Evolutionary conservation across 2,797 vertebrate genomes (phyloP), one percentile per base, ranked within the genome.

Genomic region (Rhabdomys pumilio): DNA sequence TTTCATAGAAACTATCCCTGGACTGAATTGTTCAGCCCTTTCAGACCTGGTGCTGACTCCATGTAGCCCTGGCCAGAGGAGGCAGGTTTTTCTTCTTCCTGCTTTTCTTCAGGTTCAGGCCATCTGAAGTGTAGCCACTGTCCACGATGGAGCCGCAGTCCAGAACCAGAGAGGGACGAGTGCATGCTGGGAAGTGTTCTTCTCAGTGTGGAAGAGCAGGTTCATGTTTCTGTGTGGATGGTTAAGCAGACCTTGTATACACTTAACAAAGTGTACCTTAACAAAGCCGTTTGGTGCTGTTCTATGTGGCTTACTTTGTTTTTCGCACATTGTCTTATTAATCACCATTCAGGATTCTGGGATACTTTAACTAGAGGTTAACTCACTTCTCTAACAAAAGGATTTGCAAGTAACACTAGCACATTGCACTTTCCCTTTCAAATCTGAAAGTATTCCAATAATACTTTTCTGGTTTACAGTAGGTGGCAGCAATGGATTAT

Each of bases 401-500:
- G 88, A 86, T 69, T 96, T 38, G 75, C 61, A 17, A 77, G 31
- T 38, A 75, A 83, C 47, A 41, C 59, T 72, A 90, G 24, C 31
- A 55, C 83, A 29, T 73, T 93, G 24, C 3, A 82, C 72, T 83
- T 89, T 55, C 34, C n/a, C 83, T 85, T 63, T 84, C 26, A 84
- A 84, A 34, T 84, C 26, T 3, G 14, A 41, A 93, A 47, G 12
- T 12, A 77, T 94, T 94, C 63, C 55, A n/a, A 81, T 59, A 19
- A 22, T 22, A 26, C 55, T 93, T 91, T 93, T 93, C 41, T 69
- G 81, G 63, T 89, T 82, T 93, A 81, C 47, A 91, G 89, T 90
- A 87, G 82, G 47, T 89, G 80, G 95, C 88, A 91, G 92, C 95
- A 93, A 34, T 83, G 79, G 90, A 86, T 72, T 55, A 13, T 84